A percentile compares a stretch with the other conserved stretches of the same genome.
Evolutionary conservation across 2,888 invertebrate genomes (phyloP).

Genomic region (Drosophila paranaensis): DNA sequence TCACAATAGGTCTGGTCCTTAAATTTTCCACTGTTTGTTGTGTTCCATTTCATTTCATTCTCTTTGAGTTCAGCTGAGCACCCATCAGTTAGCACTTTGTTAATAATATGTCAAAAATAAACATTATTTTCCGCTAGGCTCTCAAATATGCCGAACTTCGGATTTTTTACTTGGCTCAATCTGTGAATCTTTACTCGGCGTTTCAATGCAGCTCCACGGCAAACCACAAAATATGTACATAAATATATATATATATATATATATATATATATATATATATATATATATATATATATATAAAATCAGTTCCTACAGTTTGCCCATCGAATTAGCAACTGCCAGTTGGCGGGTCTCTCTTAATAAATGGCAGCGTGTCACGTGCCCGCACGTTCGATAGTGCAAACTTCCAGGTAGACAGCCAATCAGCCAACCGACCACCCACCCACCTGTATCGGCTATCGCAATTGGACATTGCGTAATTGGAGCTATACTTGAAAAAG

Average conservation of each 20-base stretch:
- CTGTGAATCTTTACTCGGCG: neutral
- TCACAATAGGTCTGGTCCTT: neutral
- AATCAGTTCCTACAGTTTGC: conserved; percentile 23
- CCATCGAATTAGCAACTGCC: conserved; percentile 27
- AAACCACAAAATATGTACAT: conserved; percentile 12
- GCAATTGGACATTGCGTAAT: conserved; percentile 12
- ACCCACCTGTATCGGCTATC: neutral
- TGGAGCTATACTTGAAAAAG: conserved; percentile 14
- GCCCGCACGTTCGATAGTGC: neutral
- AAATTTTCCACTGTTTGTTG: conserved; percentile 33
- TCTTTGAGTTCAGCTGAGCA: neutral
- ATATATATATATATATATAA: neutral
- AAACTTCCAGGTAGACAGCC: neutral
- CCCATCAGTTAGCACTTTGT: conserved; percentile 47
- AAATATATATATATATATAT: too few relatives aligned
- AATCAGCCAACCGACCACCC: neutral
- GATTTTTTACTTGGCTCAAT: neutral
- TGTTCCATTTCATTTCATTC: conserved; percentile 24
- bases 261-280: neutral
- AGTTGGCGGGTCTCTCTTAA: conserved; percentile 11
- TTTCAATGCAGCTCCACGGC: conserved; percentile 2
- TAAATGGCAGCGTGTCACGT: conserved; percentile 33
- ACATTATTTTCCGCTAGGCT: conserved; percentile 35
- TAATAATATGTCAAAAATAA: conserved; percentile 49
- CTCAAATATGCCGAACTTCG: conserved; percentile 1